Conservation (phyloP, 2,888 invertebrate species). For the Neuroscelio doddi region DNA sequence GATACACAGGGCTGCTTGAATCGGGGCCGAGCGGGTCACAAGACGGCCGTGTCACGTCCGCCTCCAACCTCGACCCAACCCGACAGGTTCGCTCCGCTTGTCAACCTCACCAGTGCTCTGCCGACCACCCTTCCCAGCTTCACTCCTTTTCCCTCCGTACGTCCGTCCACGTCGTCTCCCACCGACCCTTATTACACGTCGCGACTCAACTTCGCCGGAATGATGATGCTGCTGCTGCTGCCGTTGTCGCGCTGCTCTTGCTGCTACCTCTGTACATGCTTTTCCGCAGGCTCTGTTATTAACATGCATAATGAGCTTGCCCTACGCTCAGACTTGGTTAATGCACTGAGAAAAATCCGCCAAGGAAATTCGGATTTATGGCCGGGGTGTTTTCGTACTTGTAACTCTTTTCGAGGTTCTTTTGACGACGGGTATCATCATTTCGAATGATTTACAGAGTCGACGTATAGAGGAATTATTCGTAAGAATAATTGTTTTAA, state of each 20-base stretch:
- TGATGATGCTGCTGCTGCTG: too few relatives aligned
- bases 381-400: too few relatives aligned
- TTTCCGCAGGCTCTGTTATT: constrained; percentile 58
- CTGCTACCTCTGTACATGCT: constrained; percentile 49
- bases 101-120: constrained; percentile 56
- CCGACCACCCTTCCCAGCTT: constrained; percentile 25
- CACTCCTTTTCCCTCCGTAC: constrained; percentile 50
- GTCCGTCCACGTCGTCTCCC: constrained; percentile 52
- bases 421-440: too few relatives aligned
- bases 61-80: constrained; percentile 64
- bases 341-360: constrained; percentile 12
- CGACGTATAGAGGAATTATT: too few relatives aligned
- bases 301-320: constrained; percentile 56
- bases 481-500: too few relatives aligned
- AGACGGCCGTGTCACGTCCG: constrained; percentile 71
- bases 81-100: constrained; percentile 64
- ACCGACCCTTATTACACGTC: constrained; percentile 70
- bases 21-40: constrained; percentile 59
- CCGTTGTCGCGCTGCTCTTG: too few relatives aligned
- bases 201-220: constrained; percentile 70
- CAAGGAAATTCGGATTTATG: too few relatives aligned
- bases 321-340: constrained; percentile 11
- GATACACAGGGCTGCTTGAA: constrained; percentile 30
- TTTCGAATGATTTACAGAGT: too few relatives aligned
- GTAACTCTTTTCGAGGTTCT: too few relatives aligned